Evolutionary conservation across 1,140 invertebrate genomes (phyloP).

Genomic region (Hermetia illucens): DNA sequence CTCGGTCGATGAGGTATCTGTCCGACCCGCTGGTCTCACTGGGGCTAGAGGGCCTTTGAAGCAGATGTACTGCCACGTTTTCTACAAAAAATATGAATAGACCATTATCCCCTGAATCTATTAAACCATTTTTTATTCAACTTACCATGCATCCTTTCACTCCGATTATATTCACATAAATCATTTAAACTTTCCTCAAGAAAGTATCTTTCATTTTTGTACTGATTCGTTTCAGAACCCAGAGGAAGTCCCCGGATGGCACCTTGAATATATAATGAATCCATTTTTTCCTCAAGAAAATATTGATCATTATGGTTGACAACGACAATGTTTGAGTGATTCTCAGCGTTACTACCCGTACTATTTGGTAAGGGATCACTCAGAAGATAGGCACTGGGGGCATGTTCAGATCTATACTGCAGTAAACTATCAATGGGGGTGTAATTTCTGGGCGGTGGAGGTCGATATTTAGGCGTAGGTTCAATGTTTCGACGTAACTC

Average conservation of each 20-base stretch:
- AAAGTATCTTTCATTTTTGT: constrained; percentile 26
- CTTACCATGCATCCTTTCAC: constrained; percentile 22
- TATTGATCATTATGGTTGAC: constrained; percentile 13
- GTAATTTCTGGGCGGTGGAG: constrained; percentile 12
- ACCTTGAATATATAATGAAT: constrained; percentile 19
- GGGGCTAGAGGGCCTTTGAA: constrained; percentile 24
- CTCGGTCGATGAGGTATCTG: constrained; percentile 24
- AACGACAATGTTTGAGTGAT: background rate
- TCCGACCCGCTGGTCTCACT: constrained; percentile 30
- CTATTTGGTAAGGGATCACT: too few relatives aligned
- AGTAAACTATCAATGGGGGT: constrained; percentile 20
- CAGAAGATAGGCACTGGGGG: constrained; percentile 8
- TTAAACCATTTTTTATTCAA: background rate
- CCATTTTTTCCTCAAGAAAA: constrained; percentile 28
- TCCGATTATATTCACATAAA: constrained; percentile 17
- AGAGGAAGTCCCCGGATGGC: constrained; percentile 20
- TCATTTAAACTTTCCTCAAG: constrained; percentile 15
- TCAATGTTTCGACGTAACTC: background rate
- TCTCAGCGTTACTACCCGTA: constrained; percentile 19
- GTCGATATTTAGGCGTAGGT: constrained; percentile 3
- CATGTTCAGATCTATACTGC: constrained; percentile 13
- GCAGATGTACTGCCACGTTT: constrained; percentile 2
- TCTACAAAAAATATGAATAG: constrained; percentile 1
- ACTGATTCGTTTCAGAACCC: constrained; percentile 24
- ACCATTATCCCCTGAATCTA: background rate